These are phyloP conservation scores for Sialis lutaria DNA, from an alignment of 2,888 invertebrate species.

Conservation along the genomic window DNA sequence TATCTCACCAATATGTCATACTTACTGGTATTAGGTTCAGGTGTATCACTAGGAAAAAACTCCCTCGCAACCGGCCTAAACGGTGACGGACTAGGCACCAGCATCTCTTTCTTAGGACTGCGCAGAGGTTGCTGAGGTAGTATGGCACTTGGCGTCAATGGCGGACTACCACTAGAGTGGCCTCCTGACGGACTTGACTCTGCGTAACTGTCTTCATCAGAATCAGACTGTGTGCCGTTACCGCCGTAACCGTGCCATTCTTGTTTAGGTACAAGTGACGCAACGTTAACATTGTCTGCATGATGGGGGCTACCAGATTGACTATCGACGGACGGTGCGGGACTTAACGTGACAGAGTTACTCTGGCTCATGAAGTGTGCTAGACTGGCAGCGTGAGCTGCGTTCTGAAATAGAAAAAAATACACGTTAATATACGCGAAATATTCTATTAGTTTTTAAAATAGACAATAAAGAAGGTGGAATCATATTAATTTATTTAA, in stretches of 20 bases:
- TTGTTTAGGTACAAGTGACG: conserved; percentile 8
- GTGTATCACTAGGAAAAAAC: conserved; percentile 64
- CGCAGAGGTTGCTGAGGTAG: conserved; percentile 36
- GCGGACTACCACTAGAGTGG: conserved; percentile 23
- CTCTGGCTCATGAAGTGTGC: conserved; percentile 57
- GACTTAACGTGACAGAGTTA: conserved; percentile 79
- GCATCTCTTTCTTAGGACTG: conserved; percentile 34
- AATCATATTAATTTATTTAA: no score
- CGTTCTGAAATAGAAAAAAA: conserved; percentile 20
- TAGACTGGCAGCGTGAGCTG: conserved; percentile 39
- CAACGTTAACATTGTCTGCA: conserved; percentile 31
- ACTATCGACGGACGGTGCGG: conserved; percentile 78
- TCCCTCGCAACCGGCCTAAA: conserved; percentile 40
- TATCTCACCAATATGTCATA: no score
- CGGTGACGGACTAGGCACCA: conserved; percentile 24
- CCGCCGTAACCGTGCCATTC: conserved; percentile 15
- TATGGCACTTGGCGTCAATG: conserved; percentile 31
- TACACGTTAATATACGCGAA: no score
- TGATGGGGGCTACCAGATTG: conserved; percentile 74
- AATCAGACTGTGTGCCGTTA: conserved; percentile 65
- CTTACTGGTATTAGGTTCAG: conserved; percentile 79
- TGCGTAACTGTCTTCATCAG: conserved; percentile 54
- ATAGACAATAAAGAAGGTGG: no score
- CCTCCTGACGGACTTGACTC: conserved; percentile 15
- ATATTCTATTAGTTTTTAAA: no score